Conservation (phyloP, 2,888 invertebrate genomes). For the Arrhopalites spinosus region DNA sequence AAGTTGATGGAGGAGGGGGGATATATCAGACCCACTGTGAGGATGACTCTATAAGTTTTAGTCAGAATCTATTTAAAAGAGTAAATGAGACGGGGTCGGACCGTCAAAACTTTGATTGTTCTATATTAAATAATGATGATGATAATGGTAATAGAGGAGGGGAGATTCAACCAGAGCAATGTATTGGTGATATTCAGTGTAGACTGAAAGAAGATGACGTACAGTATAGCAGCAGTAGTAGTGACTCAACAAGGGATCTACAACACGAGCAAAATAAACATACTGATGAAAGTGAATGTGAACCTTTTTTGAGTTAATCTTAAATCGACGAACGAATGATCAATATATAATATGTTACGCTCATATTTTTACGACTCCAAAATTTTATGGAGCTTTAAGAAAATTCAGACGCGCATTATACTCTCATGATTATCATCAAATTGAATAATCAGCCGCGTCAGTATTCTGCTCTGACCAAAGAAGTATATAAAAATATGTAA, state of each 20-base stretch:
- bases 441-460: constrained; percentile 29
- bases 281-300: constrained; percentile 31
- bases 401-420: constrained; percentile 29
- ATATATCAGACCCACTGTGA: constrained; percentile 21
- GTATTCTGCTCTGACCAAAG: constrained; percentile 35
- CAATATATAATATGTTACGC: constrained; percentile 36
- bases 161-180: constrained; percentile 38
- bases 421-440: neutral
- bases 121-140: constrained; percentile 32
- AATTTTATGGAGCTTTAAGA: constrained; percentile 28
- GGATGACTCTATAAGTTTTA: constrained; percentile 37
- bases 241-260: constrained; percentile 31
- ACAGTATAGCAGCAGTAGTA: constrained; percentile 18
- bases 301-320: constrained; percentile 33
- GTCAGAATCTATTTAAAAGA: constrained; percentile 44
- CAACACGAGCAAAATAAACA: constrained; percentile 35
- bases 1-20: constrained; percentile 19
- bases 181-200: constrained; percentile 42
- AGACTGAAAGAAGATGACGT: constrained; percentile 37
- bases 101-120: constrained; percentile 28
- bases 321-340: constrained; percentile 31
- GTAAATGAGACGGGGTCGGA: constrained; percentile 26
- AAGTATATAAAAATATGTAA: constrained; percentile 6
- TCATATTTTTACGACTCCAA: constrained; percentile 39
- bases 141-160: constrained; percentile 37